phyloP scores from a whole-genome alignment of 2,113 vertebrate species.

The Rhinolophus ferrumequinum region DNA sequence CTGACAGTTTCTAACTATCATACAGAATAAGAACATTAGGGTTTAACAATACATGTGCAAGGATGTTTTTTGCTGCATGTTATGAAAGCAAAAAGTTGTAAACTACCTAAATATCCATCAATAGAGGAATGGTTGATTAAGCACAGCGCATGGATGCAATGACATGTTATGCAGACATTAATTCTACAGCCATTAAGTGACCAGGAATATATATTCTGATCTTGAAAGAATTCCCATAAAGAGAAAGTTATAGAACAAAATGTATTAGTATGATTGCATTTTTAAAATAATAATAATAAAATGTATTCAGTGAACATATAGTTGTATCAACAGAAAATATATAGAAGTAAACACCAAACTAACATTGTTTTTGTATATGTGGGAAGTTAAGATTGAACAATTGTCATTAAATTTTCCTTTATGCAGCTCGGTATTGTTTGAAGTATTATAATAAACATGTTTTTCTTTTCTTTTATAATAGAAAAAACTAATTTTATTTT shows the following conservation, averaged over 20 bases:
- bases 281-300: background rate
- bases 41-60: background rate
- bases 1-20: background rate
- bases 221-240: slow-evolving; percentile 5
- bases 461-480: background rate
- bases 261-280: background rate
- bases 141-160: too few relatives aligned
- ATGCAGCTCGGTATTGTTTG: background rate
- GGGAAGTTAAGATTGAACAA: background rate
- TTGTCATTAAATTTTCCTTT: slow-evolving; percentile 10
- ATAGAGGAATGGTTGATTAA: background rate
- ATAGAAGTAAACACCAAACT: background rate
- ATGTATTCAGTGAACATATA: background rate
- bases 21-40: background rate
- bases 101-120: background rate
- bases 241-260: slow-evolving; percentile 22
- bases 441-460: background rate
- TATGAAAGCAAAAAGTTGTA: background rate
- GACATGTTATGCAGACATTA: background rate
- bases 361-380: background rate
- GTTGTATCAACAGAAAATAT: background rate
- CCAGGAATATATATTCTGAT: background rate
- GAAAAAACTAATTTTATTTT: background rate
- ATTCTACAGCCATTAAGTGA: background rate
- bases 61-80: background rate